phyloP scores from a whole-genome alignment of 2,113 vertebrate species.

The Caranx melampygus region DNA sequence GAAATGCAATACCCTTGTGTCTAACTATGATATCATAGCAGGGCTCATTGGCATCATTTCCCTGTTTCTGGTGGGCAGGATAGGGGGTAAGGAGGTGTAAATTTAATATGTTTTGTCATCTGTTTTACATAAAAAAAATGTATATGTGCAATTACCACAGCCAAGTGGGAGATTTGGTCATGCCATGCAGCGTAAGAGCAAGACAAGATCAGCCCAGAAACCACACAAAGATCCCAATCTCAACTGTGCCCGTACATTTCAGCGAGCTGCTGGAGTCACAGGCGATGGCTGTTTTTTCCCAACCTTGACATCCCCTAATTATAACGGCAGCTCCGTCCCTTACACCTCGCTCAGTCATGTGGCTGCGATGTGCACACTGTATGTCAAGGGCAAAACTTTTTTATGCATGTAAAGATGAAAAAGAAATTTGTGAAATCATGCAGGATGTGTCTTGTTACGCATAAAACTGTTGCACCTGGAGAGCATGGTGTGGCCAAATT shows the following conservation, averaged over 20 bases:
- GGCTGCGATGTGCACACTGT: background rate
- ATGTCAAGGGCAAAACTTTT: conserved; percentile 23
- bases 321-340: conserved; percentile 44
- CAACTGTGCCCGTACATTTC: conserved; percentile 22
- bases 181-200: conserved; percentile 51
- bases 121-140: conserved; percentile 58
- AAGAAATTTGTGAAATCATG: conserved; percentile 40
- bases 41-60: conserved; percentile 67
- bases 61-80: conserved; percentile 61
- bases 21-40: conserved; percentile 80
- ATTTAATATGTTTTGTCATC: conserved; percentile 78
- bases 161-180: conserved; percentile 48
- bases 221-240: conserved; percentile 68
- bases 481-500: conserved; percentile 52
- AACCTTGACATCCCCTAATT: conserved; percentile 52
- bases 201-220: conserved; percentile 69
- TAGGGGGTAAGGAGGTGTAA: conserved; percentile 77
- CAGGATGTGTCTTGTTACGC: conserved; percentile 58
- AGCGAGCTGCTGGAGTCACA: conserved; percentile 15
- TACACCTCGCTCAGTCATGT: conserved; percentile 53
- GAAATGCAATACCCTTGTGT: conserved; percentile 80
- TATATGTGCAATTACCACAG: conserved; percentile 46
- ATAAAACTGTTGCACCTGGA: conserved; percentile 41
- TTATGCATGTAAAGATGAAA: conserved; percentile 31
- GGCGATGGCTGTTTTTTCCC: conserved; percentile 38